These are phyloP conservation scores for Drosophila meridionalis DNA, from an alignment of 2,888 invertebrate genomes.

Conservation along the genomic window DNA sequence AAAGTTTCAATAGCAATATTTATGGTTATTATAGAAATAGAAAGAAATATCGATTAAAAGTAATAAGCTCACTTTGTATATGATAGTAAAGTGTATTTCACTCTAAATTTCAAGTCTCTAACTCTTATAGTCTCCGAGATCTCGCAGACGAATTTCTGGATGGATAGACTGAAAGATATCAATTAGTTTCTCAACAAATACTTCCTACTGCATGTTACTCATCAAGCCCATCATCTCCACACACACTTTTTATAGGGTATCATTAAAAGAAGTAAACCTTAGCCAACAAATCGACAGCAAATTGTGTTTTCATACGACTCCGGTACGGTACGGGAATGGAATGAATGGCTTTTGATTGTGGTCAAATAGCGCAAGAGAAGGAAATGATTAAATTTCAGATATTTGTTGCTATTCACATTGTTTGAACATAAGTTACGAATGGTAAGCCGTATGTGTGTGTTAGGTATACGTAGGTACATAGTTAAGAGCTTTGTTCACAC, in stretches of 20 bases:
- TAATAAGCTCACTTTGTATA: background rate
- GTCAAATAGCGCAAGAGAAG: constrained; percentile 47
- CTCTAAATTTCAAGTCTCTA: background rate
- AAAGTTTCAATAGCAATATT: background rate
- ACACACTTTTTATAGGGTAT: background rate
- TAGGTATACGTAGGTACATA: constrained; percentile 18
- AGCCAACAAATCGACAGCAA: constrained; percentile 52
- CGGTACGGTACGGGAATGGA: constrained; percentile 29
- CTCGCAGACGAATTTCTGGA: background rate
- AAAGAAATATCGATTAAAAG: background rate
- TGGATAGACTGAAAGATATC: background rate
- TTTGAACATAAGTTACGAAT: constrained; percentile 5
- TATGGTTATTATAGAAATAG: background rate
- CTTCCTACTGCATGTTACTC: rapidly evolving
- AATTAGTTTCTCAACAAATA: background rate
- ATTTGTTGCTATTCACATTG: constrained; percentile 22
- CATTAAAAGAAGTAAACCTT: constrained; percentile 21
- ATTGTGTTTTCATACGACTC: constrained; percentile 48
- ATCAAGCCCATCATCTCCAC: background rate
- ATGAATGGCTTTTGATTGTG: constrained; percentile 66
- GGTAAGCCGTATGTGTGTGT: background rate
- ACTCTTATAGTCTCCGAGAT: background rate
- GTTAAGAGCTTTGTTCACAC: constrained; percentile 48
- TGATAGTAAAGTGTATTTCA: background rate
- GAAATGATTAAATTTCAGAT: constrained; percentile 61